These are phyloP conservation scores for Tympanoctomys barrerae DNA, from an alignment of 2,797 vertebrate species.

Conservation along the genomic window DNA sequence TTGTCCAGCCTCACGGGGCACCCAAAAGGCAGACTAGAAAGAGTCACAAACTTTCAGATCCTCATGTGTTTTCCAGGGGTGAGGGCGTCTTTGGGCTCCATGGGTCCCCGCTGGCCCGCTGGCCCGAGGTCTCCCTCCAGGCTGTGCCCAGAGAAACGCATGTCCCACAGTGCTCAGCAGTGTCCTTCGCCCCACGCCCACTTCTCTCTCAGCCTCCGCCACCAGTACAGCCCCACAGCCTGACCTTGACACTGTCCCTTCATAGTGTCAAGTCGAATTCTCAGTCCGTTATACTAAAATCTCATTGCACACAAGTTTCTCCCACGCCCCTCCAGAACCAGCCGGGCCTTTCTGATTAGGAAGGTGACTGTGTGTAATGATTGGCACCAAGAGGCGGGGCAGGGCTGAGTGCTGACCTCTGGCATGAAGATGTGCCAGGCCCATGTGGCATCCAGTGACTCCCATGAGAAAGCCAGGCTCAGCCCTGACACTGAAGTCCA, in stretches of 20 bases:
- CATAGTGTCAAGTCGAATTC: accelerated
- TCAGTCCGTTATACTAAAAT: neutral
- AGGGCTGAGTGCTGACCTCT: neutral
- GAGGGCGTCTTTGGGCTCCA: accelerated
- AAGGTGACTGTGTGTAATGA: accelerated
- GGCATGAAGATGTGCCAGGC: accelerated
- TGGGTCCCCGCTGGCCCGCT: neutral
- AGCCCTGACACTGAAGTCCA: accelerated
- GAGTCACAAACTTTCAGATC: too few species aligned
- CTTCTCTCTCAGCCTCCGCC: accelerated
- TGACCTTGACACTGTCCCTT: accelerated
- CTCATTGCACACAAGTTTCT: neutral
- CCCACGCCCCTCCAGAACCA: neutral
- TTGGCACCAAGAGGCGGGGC: neutral
- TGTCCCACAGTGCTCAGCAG: neutral
- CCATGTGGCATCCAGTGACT: accelerated
- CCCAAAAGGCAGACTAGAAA: neutral
- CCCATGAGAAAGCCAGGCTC: neutral
- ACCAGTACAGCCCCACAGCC: accelerated
- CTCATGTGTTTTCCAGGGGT: accelerated
- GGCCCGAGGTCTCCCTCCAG: accelerated
- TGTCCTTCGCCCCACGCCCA: accelerated
- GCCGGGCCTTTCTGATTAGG: accelerated
- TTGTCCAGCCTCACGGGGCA: accelerated
- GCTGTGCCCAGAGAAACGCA: too few species aligned